phyloP scores from a whole-genome alignment of 2,113 vertebrate species.

The Aegotheles bennettii region DNA sequence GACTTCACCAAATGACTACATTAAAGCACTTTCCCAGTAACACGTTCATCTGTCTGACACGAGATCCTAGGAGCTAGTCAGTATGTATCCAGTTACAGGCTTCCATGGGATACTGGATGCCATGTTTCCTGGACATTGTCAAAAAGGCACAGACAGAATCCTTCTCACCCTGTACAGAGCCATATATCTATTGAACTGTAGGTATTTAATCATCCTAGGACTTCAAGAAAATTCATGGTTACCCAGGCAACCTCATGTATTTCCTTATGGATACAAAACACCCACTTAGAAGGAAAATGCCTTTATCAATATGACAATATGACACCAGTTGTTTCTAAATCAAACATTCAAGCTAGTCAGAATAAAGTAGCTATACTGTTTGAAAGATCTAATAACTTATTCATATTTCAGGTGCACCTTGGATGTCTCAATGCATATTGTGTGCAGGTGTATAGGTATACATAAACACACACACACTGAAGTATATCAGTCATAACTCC shows the following conservation, averaged over 20 bases:
- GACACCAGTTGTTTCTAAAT: conserved; percentile 40
- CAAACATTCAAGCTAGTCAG: conserved; percentile 21
- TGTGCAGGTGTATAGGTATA: not conserved
- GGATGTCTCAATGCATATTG: not conserved
- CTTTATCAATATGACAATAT: conserved; percentile 54
- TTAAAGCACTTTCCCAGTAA: not conserved
- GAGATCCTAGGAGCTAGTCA: not conserved
- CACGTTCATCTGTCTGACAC: not conserved
- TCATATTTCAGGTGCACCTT: not conserved
- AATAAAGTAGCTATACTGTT: not conserved
- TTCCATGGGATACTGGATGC: not conserved
- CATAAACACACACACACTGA: not conserved
- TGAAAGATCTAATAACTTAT: not conserved
- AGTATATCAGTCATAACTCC: not conserved
- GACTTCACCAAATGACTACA: not conserved
- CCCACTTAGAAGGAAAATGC: conserved; percentile 37
- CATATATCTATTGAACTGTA: not conserved
- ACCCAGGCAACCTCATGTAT: conserved; percentile 57
- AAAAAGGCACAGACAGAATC: not conserved
- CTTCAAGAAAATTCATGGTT: conserved; percentile 40
- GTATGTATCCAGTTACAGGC: not conserved
- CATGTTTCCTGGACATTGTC: not conserved
- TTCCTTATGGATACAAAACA: conserved; percentile 51
- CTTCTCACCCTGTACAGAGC: not conserved
- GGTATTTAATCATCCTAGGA: conserved; percentile 24